Evolutionary conservation across 2,113 vertebrate genomes (phyloP), one percentile per base, ranked within the genome.

Genomic region (Lophochroa leadbeateri): DNA sequence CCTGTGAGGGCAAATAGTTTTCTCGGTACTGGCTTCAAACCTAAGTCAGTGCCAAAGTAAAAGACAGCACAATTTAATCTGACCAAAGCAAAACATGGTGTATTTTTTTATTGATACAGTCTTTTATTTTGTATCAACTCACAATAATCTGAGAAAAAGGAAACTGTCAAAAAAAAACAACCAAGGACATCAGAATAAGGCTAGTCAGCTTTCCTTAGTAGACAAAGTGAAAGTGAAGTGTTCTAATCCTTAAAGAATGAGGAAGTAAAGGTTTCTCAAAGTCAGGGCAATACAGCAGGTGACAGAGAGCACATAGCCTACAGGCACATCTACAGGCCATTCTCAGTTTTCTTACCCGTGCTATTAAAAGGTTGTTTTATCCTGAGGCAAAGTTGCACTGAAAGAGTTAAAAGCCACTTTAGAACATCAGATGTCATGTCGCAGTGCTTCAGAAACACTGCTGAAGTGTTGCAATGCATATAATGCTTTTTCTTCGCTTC

Each of bases 251-350:
- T 93, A 70, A 97, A 95, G 77, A 65, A 70, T 78, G 75, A 93
- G 75, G 83, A 96, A 95, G 82, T 86, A 95, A 92, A 82, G 85
- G 94, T 94, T 97, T 97, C 97, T 97, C 94, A 97, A 97, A 98
- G 96, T 82, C 88, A 76, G 91, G 96, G 84, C 86, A 94, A 96
- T 95, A 76, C 82, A 57, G 61, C 83, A 94, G 97, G 97, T 97
- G 98, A 97, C 97, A 98, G 94, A 94, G 96, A 97, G 79, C 95
- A 94, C 74, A 67, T 89, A 71, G 97, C 98, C 97, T 79, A 82
- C 88, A 94, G 98, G 97, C 86, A 93, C 77, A 17, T 97, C 91
- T 86, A 79, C 61, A 95, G 96, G 85, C 93, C 90, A 69, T 94
- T 68, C 68, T 81, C 3, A 4, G 12, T 93, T 97, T 76, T 60